These are phyloP conservation scores for Patiria miniata DNA, from an alignment of 35 echinoderm and acorn worm species.

Conservation along the genomic window DNA sequence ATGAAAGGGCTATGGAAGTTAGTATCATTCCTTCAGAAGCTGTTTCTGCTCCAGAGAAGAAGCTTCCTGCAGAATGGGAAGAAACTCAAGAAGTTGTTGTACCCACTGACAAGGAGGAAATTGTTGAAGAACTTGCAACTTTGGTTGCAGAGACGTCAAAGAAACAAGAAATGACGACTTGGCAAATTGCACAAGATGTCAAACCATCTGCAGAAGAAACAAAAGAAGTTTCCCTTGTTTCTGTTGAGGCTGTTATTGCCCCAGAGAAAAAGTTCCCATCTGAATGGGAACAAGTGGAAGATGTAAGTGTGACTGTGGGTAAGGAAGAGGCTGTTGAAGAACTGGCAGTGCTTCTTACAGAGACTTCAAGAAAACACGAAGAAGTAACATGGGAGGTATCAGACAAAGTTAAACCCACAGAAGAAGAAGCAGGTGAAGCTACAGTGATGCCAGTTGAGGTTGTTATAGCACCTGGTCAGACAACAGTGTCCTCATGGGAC, in stretches of 20 bases:
- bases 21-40: slow-evolving; percentile 39
- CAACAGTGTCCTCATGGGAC: background rate
- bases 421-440: slow-evolving; percentile 29
- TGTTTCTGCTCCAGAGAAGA: slow-evolving; percentile 42
- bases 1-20: slow-evolving; percentile 60
- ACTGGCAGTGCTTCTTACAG: background rate
- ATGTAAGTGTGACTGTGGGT: background rate
- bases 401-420: background rate
- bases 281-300: background rate
- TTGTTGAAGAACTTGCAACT: slow-evolving; percentile 8
- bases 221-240: background rate
- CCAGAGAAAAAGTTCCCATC: background rate
- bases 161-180: slow-evolving; percentile 32
- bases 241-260: background rate
- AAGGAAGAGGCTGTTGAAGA: slow-evolving; percentile 30
- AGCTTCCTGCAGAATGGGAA: background rate
- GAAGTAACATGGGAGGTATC: slow-evolving; percentile 25
- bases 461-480: slow-evolving; percentile 27
- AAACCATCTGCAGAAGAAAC: slow-evolving; percentile 14
- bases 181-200: slow-evolving; percentile 20
- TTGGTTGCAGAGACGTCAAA: slow-evolving; percentile 20
- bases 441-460: slow-evolving; percentile 9
- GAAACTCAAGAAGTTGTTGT: background rate
- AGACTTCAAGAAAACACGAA: slow-evolving; percentile 33
- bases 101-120: background rate